phyloP scores from a whole-genome alignment of 1,140 invertebrate genomes.

The Bilobella aurantiaca region DNA sequence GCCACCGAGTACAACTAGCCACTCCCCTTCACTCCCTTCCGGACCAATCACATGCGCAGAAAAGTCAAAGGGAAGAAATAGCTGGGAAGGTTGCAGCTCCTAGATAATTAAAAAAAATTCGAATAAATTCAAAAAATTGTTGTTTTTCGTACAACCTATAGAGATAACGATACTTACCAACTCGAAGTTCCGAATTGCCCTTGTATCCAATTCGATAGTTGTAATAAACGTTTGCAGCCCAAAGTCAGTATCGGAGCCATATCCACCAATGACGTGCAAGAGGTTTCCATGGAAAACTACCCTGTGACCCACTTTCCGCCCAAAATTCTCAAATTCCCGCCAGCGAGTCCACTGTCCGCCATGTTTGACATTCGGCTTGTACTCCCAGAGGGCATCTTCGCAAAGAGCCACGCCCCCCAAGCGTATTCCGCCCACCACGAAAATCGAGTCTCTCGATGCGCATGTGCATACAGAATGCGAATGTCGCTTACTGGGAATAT shows the following conservation, averaged over 20 bases:
- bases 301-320: conserved; percentile 21
- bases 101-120: conserved; percentile 5
- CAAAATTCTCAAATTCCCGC: conserved; percentile 13
- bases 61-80: conserved; percentile 33
- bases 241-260: conserved; percentile 25
- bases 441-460: conserved; percentile 11
- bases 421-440: conserved; percentile 27
- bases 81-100: neutral
- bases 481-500: conserved; percentile 20
- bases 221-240: conserved; percentile 22
- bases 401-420: conserved; percentile 14
- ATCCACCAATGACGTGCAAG: conserved; percentile 30
- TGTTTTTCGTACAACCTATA: neutral
- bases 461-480: conserved; percentile 25
- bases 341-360: conserved; percentile 20
- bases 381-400: conserved; percentile 21
- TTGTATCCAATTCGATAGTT: conserved; percentile 21
- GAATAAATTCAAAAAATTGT: neutral
- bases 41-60: conserved; percentile 3
- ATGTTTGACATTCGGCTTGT: neutral
- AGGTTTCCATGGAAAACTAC: conserved; percentile 13
- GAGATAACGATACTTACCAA: neutral
- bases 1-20: conserved; percentile 26
- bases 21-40: conserved; percentile 3
- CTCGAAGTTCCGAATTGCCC: conserved; percentile 6